Conservation (phyloP, 2,797 vertebrate species). For the Echeneis naucrates region DNA sequence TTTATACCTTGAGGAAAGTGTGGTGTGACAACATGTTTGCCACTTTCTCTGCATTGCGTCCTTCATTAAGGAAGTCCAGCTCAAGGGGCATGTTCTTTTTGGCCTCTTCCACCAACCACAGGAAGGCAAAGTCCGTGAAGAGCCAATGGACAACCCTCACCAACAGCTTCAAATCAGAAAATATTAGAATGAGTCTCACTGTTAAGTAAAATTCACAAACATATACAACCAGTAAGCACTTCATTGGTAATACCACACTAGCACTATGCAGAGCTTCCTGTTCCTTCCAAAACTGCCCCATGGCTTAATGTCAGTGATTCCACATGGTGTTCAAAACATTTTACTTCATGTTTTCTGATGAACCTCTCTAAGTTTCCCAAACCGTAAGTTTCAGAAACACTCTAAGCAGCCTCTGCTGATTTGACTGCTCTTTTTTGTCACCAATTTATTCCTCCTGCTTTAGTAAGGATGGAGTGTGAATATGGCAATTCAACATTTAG, state of each 20-base stretch:
- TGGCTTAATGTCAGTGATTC: no score
- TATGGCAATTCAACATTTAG: no score
- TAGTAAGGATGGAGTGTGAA: background rate
- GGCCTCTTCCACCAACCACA: constrained; percentile 98
- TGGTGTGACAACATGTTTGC: constrained; percentile 90
- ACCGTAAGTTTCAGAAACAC: no score
- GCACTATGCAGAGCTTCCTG: background rate
- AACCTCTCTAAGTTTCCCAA: no score
- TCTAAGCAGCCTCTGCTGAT: background rate
- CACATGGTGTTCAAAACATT: background rate
- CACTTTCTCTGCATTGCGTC: constrained; percentile 92
- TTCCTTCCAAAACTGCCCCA: background rate
- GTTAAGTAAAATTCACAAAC: background rate
- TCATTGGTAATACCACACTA: background rate
- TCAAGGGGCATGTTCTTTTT: constrained; percentile 97
- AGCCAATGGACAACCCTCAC: constrained; percentile 90
- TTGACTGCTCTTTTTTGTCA: background rate
- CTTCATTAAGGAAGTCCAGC: constrained; percentile 96
- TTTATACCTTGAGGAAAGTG: constrained; percentile 91
- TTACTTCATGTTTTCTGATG: background rate
- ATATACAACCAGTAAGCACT: background rate
- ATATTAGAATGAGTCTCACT: background rate
- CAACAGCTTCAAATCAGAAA: constrained; percentile 83
- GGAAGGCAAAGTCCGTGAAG: constrained; percentile 97
- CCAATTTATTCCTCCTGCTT: background rate